These are phyloP conservation scores for Nemotelus nigrinus DNA, from an alignment of 2,888 invertebrate species.

Conservation along the genomic window DNA sequence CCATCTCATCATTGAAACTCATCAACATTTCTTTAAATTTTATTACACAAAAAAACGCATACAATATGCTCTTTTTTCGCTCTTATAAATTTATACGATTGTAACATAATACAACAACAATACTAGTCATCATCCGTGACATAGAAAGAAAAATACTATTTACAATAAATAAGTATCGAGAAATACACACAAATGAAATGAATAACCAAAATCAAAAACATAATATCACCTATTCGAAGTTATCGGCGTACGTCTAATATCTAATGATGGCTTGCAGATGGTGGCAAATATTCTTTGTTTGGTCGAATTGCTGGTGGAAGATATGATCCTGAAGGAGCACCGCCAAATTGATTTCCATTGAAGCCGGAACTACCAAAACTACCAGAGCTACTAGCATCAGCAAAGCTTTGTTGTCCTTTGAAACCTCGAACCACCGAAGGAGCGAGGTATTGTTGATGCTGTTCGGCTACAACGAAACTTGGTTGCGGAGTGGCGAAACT, in stretches of 20 bases:
- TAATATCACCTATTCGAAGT: slow-evolving; percentile 38
- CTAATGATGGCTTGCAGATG: slow-evolving; percentile 37
- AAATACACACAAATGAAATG: not conserved
- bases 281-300: slow-evolving; percentile 15
- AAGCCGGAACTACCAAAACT: not conserved
- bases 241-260: not conserved
- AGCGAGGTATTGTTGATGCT: slow-evolving; percentile 11
- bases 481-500: slow-evolving; percentile 7
- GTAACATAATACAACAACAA: slow-evolving; percentile 21
- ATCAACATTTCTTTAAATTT: not conserved
- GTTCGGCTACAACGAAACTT: slow-evolving; percentile 28
- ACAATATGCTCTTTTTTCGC: no score
- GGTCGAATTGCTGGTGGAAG: slow-evolving; percentile 15
- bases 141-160: slow-evolving; percentile 32
- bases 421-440: not conserved
- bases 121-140: not conserved
- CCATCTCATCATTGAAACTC: no score
- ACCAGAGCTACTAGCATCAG: not conserved
- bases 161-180: slow-evolving; percentile 38
- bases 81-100: slow-evolving; percentile 3
- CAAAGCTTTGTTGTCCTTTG: not conserved
- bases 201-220: slow-evolving; percentile 4
- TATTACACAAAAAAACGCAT: not conserved
- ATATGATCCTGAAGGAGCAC: slow-evolving; percentile 21
- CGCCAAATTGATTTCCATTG: not conserved